Evolutionary conservation across 92 coral and sea anemone genomes (phyloP).

Genomic region (Ricordea florida): DNA sequence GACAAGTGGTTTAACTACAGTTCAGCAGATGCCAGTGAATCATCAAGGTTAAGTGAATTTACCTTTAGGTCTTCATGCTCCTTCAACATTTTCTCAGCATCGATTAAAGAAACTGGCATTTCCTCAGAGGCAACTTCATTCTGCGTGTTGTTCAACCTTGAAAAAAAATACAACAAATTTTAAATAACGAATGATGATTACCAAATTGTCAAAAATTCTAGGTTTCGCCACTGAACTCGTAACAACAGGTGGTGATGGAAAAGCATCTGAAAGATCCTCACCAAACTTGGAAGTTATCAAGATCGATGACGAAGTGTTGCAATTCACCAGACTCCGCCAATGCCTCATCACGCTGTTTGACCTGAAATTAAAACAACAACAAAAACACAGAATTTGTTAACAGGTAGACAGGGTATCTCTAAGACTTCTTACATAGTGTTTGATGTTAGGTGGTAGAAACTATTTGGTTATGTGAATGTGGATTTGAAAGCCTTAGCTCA

Average conservation of each 20-base stretch:
- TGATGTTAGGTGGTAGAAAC: no score
- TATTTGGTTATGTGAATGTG: no score
- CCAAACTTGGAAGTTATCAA: slow-evolving; percentile 97
- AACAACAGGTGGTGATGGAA: not conserved
- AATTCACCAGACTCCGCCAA: slow-evolving; percentile 97
- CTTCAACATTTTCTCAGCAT: slow-evolving; percentile 91
- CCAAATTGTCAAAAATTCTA: not conserved
- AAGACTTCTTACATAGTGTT: no score
- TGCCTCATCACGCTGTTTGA: slow-evolving; percentile 93
- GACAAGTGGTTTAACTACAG: no score
- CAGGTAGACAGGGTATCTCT: no score
- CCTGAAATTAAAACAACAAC: slow-evolving; percentile 32
- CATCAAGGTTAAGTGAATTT: no score
- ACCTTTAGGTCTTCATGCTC: slow-evolving; percentile 98
- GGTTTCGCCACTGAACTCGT: not conserved
- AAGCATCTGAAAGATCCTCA: slow-evolving; percentile 13
- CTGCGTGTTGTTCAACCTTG: slow-evolving; percentile 87
- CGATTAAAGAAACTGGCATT: slow-evolving; percentile 90
- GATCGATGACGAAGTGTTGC: slow-evolving; percentile 94
- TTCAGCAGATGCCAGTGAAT: no score
- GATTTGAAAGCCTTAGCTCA: no score
- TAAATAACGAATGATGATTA: not conserved
- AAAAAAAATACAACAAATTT: not conserved
- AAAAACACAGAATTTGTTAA: no score
- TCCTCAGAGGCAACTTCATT: slow-evolving; percentile 92